Evolutionary conservation across 2,888 invertebrate species (phyloP).

Genomic region (Drosophila peninsularis): DNA sequence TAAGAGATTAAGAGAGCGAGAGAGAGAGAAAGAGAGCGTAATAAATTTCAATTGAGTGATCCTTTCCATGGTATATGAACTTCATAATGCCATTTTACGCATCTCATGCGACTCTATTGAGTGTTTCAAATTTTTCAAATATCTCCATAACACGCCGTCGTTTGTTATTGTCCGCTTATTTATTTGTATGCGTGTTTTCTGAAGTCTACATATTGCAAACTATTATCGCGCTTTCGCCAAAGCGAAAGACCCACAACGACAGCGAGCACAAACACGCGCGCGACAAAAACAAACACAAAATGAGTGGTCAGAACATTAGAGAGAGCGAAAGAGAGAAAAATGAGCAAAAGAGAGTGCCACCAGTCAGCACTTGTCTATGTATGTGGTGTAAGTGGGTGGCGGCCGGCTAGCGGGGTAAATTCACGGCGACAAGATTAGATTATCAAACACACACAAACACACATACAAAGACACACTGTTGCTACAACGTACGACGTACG

Average conservation of each 20-base stretch:
- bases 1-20: neutral
- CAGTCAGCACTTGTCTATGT: conserved; percentile 9
- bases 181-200: too few relatives aligned
- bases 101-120: neutral
- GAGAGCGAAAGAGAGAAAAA: conserved; percentile 15
- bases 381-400: conserved; percentile 36
- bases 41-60: neutral
- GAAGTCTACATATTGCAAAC: conserved; percentile 45
- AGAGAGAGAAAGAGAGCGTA: neutral
- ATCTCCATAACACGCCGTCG: conserved; percentile 28
- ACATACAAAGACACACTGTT: conserved; percentile 38
- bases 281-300: conserved; percentile 72
- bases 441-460: conserved; percentile 39
- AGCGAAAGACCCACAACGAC: conserved; percentile 43
- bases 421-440: conserved; percentile 57
- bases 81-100: neutral
- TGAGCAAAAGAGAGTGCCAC: conserved; percentile 19
- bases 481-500: conserved; percentile 32
- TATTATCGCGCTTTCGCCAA: conserved; percentile 64
- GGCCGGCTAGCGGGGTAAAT: conserved; percentile 51
- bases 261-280: conserved; percentile 70
- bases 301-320: conserved; percentile 29
- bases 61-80: neutral
- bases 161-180: neutral
- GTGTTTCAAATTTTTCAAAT: conserved; percentile 32